These are phyloP conservation scores for Luscinia megarhynchos DNA, from an alignment of 2,797 vertebrate species.

Conservation along the genomic window DNA sequence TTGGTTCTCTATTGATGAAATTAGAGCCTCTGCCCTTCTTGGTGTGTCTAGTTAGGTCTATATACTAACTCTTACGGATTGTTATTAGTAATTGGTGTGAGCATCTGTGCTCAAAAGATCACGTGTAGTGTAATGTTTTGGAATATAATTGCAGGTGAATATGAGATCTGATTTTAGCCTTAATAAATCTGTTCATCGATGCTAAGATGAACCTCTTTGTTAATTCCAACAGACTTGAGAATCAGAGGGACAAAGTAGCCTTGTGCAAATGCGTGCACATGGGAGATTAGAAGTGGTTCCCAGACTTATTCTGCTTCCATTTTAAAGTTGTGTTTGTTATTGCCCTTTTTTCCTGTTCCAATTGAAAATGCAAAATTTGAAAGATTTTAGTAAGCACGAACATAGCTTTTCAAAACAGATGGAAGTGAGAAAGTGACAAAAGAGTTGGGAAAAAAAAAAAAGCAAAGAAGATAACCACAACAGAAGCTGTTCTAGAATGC, in stretches of 20 bases:
- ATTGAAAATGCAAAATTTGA: background rate
- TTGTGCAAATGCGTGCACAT: background rate
- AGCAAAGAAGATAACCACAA: conserved; percentile 27
- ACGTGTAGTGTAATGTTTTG: background rate
- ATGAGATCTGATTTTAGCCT: background rate
- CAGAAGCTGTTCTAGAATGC: conserved; percentile 23
- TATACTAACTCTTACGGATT: background rate
- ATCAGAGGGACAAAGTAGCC: background rate
- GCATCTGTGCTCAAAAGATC: background rate
- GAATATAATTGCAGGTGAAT: background rate
- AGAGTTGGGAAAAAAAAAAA: background rate
- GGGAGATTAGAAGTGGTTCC: background rate
- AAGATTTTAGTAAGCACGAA: background rate
- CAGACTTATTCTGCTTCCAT: background rate
- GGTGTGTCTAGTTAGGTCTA: background rate
- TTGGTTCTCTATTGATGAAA: background rate
- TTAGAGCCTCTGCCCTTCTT: background rate
- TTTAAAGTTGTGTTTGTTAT: background rate
- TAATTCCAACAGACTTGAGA: background rate
- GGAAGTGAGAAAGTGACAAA: conserved; percentile 37
- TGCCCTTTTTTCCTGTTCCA: background rate
- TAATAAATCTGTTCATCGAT: background rate
- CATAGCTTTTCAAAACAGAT: conserved; percentile 46
- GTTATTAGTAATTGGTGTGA: background rate
- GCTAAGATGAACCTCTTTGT: background rate